Evolutionary conservation across 1,140 invertebrate genomes (phyloP).

Genomic region (Paraescarpia echinospica): DNA sequence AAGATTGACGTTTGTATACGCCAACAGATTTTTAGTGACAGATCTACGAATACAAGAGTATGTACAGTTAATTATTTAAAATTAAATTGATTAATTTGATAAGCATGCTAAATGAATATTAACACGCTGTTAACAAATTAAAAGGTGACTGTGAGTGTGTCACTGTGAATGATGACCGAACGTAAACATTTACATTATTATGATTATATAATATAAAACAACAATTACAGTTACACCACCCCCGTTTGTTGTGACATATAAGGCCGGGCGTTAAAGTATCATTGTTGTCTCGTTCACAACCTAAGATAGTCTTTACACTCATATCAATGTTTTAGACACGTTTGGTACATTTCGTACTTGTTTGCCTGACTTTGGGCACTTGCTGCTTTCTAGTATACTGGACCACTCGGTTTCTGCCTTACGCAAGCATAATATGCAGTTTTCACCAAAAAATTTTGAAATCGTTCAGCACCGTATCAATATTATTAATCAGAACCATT

Average conservation of each 20-base stretch:
- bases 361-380: too few species aligned
- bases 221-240: too few species aligned
- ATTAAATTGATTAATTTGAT: background rate
- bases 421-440: too few species aligned
- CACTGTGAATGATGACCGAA: background rate
- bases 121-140: background rate
- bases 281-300: background rate
- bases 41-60: background rate
- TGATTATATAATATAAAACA: too few species aligned
- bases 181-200: too few species aligned
- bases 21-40: background rate
- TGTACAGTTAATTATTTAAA: background rate
- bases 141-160: background rate
- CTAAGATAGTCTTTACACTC: too few species aligned
- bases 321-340: background rate
- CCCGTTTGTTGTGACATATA: background rate
- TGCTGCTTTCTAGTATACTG: too few species aligned
- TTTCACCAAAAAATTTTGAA: too few species aligned
- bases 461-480: too few species aligned
- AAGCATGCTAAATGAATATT: background rate
- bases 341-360: background rate
- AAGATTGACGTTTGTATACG: background rate
- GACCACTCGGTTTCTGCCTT: too few species aligned
- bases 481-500: too few species aligned
- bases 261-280: background rate